phyloP scores from a whole-genome alignment of 2,113 vertebrate species.

The Toxostoma redivivum region DNA sequence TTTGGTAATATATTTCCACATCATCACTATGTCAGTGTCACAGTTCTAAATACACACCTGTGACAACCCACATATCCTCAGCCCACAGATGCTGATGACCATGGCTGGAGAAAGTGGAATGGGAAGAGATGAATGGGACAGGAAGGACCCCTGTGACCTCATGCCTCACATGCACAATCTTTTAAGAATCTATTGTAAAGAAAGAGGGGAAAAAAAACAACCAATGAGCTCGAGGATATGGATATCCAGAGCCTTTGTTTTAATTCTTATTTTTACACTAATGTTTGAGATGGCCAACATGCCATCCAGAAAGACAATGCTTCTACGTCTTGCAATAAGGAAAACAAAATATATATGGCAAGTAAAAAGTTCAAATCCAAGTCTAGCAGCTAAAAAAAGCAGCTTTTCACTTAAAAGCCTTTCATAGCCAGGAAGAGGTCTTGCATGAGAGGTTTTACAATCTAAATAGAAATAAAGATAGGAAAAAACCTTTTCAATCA shows the following conservation, averaged over 20 bases:
- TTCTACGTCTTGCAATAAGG: neutral
- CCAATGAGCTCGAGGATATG: fast-evolving
- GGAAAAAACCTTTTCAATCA: neutral
- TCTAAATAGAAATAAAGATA: neutral
- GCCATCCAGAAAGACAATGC: neutral
- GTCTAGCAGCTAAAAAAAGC: neutral
- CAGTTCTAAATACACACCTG: neutral
- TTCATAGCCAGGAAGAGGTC: neutral
- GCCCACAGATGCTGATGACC: neutral
- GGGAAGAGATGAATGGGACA: neutral
- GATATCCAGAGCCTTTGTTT: neutral
- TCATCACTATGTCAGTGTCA: neutral
- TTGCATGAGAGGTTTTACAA: neutral
- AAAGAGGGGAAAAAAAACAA: neutral
- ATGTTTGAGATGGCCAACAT: neutral
- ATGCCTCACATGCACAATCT: neutral
- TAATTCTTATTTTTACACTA: neutral
- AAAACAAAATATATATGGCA: neutral
- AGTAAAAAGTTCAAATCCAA: neutral
- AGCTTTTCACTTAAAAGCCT: neutral
- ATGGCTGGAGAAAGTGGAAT: neutral
- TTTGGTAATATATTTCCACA: neutral
- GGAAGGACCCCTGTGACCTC: neutral
- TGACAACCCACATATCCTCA: neutral
- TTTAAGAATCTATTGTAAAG: neutral